Base-by-base conservation (phyloP, 2,113 vertebrate genomes). In the Pygoscelis adeliae region DNA sequence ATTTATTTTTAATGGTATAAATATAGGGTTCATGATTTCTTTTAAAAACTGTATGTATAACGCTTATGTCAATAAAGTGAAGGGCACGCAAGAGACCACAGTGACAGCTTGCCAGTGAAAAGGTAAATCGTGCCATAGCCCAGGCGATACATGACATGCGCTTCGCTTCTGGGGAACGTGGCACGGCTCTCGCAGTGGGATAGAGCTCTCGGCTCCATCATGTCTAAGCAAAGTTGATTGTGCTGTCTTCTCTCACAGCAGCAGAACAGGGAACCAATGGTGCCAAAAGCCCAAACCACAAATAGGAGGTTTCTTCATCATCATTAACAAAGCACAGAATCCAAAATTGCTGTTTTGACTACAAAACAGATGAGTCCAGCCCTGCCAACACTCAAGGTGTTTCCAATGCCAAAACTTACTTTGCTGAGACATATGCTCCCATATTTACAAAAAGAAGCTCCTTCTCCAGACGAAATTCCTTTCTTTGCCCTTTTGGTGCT, bases 371-470 rank as follows among this genome's bases (percentile, higher is more conserved):
- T 91, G 87, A 91, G 50, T 91, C 42, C 78, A 70, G 91, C 93
- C 59, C 91, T 96, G 89, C 93, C 93, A 97, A 44, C 36, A 5
- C 59, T 92, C 93, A 83, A 96, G 89, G 91, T 95, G 81, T 34
- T 86, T 56, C 80, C 80, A 61, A 15, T 92, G 97, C 96, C 96
- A 97, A 77, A 88, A 91, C 59, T 80, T 89, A 66, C 93, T 96
- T 95, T 81, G 84, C 87, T 67, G 73, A 65, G 52, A 59, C 80
- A 92, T 96, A 92, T 94, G 94, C 40, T 96, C 87, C 71, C 38
- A 5, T 5, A 29, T 55, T 79, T 47, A 4, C 10, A 80, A 80
- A 59, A 78, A 85, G 55, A 58, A 92, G 92, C 38, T 93, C 53
- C 53, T 84, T 34, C 58, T 77, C 69, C 21, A 21, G 11, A 20